phyloP scores from a whole-genome alignment of 1,140 invertebrate species.

The Elymnias hypermnestra region DNA sequence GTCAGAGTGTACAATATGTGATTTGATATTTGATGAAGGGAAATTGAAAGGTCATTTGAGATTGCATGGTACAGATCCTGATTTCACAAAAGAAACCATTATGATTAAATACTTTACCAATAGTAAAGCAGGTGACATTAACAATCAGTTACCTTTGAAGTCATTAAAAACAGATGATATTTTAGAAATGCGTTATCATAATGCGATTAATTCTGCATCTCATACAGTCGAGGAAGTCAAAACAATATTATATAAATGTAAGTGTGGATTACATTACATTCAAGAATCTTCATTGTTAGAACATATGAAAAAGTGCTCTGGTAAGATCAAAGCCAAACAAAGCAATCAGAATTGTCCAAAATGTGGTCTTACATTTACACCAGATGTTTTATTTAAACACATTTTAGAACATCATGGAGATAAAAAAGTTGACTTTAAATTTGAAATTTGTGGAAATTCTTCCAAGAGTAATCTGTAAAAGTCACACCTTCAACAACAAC shows the following conservation, averaged over 20 bases:
- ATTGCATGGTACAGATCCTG: constrained; percentile 31
- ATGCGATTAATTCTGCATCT: too few species aligned
- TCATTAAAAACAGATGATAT: too few species aligned
- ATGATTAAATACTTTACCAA: constrained; percentile 5
- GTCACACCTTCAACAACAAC: too few species aligned
- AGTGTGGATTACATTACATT: constrained; percentile 46
- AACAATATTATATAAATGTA: constrained; percentile 42
- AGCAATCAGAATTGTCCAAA: constrained; percentile 41
- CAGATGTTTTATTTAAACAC: constrained; percentile 45
- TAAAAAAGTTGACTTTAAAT: constrained; percentile 33
- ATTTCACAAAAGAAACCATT: constrained; percentile 37
- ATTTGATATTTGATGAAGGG: constrained; percentile 30
- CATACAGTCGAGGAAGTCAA: too few species aligned
- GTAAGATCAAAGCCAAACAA: constrained; percentile 22
- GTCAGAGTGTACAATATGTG: constrained; percentile 35
- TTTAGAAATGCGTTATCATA: too few species aligned
- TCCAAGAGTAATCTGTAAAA: constrained; percentile 17
- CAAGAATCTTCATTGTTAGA: constrained; percentile 21
- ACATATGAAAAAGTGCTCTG: constrained; percentile 26
- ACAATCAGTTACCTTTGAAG: too few species aligned
- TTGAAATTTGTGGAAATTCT: constrained; percentile 28
- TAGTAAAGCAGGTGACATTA: constrained; percentile 4
- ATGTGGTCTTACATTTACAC: constrained; percentile 41
- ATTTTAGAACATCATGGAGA: constrained; percentile 42
- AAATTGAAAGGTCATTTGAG: constrained; percentile 32